Base-by-base conservation (phyloP, 1,140 invertebrate genomes). In the Drosophila bifasciata region DNA sequence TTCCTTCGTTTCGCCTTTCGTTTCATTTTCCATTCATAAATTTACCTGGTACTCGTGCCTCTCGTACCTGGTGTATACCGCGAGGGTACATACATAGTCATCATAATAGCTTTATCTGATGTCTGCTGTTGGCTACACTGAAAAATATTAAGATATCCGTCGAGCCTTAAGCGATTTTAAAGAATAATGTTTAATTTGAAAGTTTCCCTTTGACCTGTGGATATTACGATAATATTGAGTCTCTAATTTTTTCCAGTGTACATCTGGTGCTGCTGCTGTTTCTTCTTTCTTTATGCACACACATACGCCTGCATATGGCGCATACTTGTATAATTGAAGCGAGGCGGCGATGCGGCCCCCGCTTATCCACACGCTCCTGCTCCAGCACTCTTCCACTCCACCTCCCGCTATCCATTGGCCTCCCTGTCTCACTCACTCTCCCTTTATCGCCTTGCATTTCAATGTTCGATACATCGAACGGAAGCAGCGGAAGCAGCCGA, bases 401-500 rank as follows among this genome's bases (percentile, higher is more conserved):
- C 41, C 51, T 13, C 3, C 39, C 23, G 28, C 21, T 40, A n/a
- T 45, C 36, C 62, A 45, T 51, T 39, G 44, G 36, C 13, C 32
- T 46, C 19, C 50, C 50, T 23, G 16, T 58, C 53, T 40, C 56
- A 9, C 13, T 49, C 45, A 11, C 58, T 36, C 32, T 36, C 13
- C 16, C 23, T 41, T 49, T 57, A 59, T 76, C 59, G 70, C 53
- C 32, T 21, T 25, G 52, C 60, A 39, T 56, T 44, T 67, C 55
- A 41, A 56, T 53, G 62, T 67, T 69, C 79, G 60, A 83, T 78
- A 66, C 62, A 77, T 75, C 77, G 64, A 90, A 90, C 86, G 86
- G 86, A 90, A 90, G 86, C 88, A 90, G 88, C 86, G 86, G 86
- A 90, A 90, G 86, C 88, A 71, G 55, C 45, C 49, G 50, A 76